Conservation (phyloP, 1,140 invertebrate species). For the Orussus abietinus region DNA sequence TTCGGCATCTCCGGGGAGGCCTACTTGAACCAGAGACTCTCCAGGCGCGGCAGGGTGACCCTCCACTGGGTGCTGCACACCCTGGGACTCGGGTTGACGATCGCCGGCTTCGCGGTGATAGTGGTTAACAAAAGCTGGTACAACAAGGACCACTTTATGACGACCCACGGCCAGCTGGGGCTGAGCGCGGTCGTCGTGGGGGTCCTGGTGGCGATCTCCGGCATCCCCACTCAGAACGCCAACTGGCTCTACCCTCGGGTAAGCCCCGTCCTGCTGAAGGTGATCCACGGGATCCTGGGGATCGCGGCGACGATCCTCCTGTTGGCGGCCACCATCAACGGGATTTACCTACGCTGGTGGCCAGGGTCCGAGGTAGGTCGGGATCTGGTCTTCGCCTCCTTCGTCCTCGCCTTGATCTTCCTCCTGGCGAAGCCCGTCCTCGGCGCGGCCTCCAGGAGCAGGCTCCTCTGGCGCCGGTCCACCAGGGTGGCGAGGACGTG, state of each 20-base stretch:
- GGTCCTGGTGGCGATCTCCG: slow-evolving; percentile 26
- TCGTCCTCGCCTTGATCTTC: slow-evolving; percentile 37
- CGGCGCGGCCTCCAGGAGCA: slow-evolving; percentile 32
- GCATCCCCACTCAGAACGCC: slow-evolving; percentile 41
- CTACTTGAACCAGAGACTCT: slow-evolving; percentile 25
- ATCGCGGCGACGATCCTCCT: slow-evolving; percentile 35
- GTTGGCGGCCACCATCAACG: slow-evolving; percentile 39
- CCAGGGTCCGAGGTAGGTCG: slow-evolving; percentile 24
- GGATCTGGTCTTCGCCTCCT: slow-evolving; percentile 30
- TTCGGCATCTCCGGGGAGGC: slow-evolving; percentile 43
- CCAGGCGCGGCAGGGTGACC: slow-evolving; percentile 29
- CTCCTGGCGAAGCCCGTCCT: slow-evolving; percentile 42
- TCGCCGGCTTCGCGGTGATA: slow-evolving; percentile 38
- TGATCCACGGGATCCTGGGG: slow-evolving; percentile 39
- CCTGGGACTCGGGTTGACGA: slow-evolving; percentile 30
- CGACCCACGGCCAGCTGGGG: slow-evolving; percentile 37
- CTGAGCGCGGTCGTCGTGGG: slow-evolving; percentile 34
- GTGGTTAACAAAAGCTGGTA: slow-evolving; percentile 35
- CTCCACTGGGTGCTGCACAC: slow-evolving; percentile 43
- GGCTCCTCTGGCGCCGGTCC: too few relatives aligned
- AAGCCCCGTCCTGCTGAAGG: slow-evolving; percentile 37
- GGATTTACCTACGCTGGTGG: slow-evolving; percentile 38
- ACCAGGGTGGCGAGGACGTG: too few relatives aligned
- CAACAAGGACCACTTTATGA: slow-evolving; percentile 30
- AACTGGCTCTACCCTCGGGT: slow-evolving; percentile 41